A percentile compares a stretch with the other conserved stretches of the same genome.
phyloP scores from a whole-genome alignment of 2,888 invertebrate genomes.

The Macrosoma leucophasiata region DNA sequence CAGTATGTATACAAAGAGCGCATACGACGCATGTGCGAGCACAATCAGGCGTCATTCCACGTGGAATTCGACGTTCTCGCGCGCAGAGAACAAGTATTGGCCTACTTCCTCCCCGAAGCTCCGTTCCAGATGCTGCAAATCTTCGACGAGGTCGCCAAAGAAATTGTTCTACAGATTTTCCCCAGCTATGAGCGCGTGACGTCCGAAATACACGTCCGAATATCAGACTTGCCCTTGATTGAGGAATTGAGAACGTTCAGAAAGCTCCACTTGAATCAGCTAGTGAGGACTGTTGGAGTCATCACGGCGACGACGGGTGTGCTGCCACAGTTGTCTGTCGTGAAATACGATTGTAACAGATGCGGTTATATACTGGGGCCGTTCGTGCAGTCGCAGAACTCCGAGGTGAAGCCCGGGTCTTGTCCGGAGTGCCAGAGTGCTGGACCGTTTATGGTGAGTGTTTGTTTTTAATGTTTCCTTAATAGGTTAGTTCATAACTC shows the following conservation, averaged over 20 bases:
- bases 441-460: slow-evolving; percentile 91
- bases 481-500: too few relatives aligned
- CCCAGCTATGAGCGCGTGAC: slow-evolving; percentile 97
- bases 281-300: slow-evolving; percentile 91
- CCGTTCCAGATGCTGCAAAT: slow-evolving; percentile 98
- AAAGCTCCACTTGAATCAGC: slow-evolving; percentile 92
- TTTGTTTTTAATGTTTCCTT: slow-evolving; percentile 14
- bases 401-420: slow-evolving; percentile 96
- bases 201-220: slow-evolving; percentile 94
- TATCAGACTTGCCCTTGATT: slow-evolving; percentile 95
- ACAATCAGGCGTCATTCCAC: slow-evolving; percentile 90
- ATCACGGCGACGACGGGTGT: slow-evolving; percentile 97
- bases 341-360: slow-evolving; percentile 98
- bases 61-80: slow-evolving; percentile 96
- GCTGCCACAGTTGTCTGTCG: slow-evolving; percentile 94
- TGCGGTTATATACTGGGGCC: slow-evolving; percentile 97
- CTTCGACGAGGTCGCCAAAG: slow-evolving; percentile 95
- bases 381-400: slow-evolving; percentile 93
- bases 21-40: slow-evolving; percentile 95
- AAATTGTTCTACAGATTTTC: slow-evolving; percentile 93
- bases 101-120: slow-evolving; percentile 98
- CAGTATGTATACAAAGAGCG: slow-evolving; percentile 94
- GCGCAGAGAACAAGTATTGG: slow-evolving; percentile 92
- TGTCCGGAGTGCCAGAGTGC: slow-evolving; percentile 98
- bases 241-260: slow-evolving; percentile 96